phyloP scores from a whole-genome alignment of 2,113 vertebrate species.

The Cottus gobio region DNA sequence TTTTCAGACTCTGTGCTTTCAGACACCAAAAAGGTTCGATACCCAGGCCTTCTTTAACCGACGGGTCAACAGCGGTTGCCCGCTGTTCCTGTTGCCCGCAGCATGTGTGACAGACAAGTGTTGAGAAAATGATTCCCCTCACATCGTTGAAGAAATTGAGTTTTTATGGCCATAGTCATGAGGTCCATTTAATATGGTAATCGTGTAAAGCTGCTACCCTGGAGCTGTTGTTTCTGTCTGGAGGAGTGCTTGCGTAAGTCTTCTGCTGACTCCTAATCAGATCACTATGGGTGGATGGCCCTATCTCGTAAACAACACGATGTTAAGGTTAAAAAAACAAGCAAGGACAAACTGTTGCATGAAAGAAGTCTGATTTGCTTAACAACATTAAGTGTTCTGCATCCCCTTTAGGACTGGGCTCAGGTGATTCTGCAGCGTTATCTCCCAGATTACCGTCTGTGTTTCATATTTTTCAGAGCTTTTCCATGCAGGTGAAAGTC shows the following conservation, averaged over 20 bases:
- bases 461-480: background rate
- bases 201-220: conserved; percentile 57
- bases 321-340: conserved; percentile 60
- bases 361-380: conserved; percentile 41
- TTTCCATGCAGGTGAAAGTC: background rate
- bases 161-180: conserved; percentile 63
- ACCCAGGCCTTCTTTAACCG: background rate
- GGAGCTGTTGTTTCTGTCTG: conserved; percentile 41
- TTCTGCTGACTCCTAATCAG: conserved; percentile 66
- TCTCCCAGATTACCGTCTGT: background rate
- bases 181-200: conserved; percentile 57
- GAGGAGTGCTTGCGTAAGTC: conserved; percentile 66
- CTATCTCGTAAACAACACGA: conserved; percentile 55
- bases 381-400: conserved; percentile 30
- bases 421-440: conserved; percentile 34
- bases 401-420: conserved; percentile 2
- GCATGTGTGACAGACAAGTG: conserved; percentile 34
- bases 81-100: background rate
- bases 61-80: background rate
- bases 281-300: conserved; percentile 58
- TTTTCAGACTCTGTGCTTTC: background rate
- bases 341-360: conserved; percentile 45
- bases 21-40: background rate
- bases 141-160: conserved; percentile 30
- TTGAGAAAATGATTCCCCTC: conserved; percentile 40